Evolutionary conservation across 1,140 invertebrate species (phyloP).

Genomic region (Penaeus vannamei): DNA sequence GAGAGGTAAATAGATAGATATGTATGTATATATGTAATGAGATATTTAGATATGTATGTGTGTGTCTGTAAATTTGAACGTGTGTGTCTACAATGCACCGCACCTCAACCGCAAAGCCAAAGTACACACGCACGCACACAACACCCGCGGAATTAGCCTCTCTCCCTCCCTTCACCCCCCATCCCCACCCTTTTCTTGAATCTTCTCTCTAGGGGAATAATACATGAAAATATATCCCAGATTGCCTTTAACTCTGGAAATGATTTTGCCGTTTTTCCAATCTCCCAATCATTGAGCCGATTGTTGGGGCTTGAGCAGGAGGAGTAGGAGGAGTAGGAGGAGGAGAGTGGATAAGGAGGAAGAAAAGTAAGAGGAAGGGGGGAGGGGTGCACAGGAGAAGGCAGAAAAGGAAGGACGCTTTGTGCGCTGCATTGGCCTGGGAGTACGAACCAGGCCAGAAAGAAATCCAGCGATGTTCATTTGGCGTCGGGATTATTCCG

Average conservation of each 20-base stretch:
- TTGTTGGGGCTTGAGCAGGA: not conserved
- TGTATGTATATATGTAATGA: no score
- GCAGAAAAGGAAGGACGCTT: not conserved
- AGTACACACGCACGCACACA: no score
- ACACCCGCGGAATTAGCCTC: not conserved
- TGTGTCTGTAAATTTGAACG: no score
- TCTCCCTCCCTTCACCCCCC: not conserved
- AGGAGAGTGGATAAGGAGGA: not conserved
- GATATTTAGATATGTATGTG: no score
- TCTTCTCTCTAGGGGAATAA: constrained; percentile 36
- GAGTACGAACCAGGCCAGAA: not conserved
- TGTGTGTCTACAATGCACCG: no score
- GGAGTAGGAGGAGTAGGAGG: no score
- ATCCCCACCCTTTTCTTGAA: constrained; percentile 2
- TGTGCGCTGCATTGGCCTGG: not conserved
- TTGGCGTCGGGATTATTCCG: not conserved
- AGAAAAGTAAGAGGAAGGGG: not conserved
- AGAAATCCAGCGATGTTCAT: not conserved
- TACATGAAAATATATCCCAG: constrained; percentile 36
- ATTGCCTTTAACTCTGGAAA: constrained; percentile 48
- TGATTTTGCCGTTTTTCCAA: constrained; percentile 52
- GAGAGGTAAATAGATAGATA: no score
- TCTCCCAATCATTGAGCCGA: constrained; percentile 44
- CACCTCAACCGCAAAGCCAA: no score
- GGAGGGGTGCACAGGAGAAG: not conserved